Conservation (phyloP, 2,797 vertebrate genomes). For the Sebastes kiyomatsui region DNA sequence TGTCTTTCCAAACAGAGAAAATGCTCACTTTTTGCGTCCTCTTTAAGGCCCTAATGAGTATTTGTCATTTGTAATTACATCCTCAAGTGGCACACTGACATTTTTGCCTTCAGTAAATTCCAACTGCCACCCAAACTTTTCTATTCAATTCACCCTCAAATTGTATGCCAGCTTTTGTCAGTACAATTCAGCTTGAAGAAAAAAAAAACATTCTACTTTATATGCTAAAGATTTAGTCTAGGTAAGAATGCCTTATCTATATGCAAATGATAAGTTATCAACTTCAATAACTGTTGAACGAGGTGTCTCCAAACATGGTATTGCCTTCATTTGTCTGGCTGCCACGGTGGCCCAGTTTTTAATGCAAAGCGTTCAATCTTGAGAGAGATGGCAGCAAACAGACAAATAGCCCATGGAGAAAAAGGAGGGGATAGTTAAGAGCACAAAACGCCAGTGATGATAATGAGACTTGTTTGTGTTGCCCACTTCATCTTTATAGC, state of each 20-base stretch:
- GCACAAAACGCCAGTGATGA: slow-evolving; percentile 45
- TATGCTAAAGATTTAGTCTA: slow-evolving; percentile 81
- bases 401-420: slow-evolving; percentile 61
- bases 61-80: slow-evolving; percentile 73
- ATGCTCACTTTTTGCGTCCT: slow-evolving; percentile 17
- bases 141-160: slow-evolving; percentile 63
- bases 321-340: slow-evolving; percentile 80
- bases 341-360: slow-evolving; percentile 74
- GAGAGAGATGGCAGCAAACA: slow-evolving; percentile 72
- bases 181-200: slow-evolving; percentile 55
- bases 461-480: slow-evolving; percentile 67
- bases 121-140: slow-evolving; percentile 51
- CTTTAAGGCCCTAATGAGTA: slow-evolving; percentile 54
- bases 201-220: slow-evolving; percentile 76
- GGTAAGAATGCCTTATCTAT: slow-evolving; percentile 85
- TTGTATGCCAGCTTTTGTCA: slow-evolving; percentile 63
- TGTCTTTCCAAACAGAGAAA: slow-evolving; percentile 52
- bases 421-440: slow-evolving; percentile 57
- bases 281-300: slow-evolving; percentile 83
- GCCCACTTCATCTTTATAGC: slow-evolving; percentile 66
- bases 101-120: slow-evolving; percentile 41
- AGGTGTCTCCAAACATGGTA: slow-evolving; percentile 77
- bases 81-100: slow-evolving; percentile 55
- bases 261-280: slow-evolving; percentile 85
- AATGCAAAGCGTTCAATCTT: slow-evolving; percentile 76